Evolutionary conservation across 2,113 vertebrate species (phyloP).

Genomic region (Mesocricetus auratus): DNA sequence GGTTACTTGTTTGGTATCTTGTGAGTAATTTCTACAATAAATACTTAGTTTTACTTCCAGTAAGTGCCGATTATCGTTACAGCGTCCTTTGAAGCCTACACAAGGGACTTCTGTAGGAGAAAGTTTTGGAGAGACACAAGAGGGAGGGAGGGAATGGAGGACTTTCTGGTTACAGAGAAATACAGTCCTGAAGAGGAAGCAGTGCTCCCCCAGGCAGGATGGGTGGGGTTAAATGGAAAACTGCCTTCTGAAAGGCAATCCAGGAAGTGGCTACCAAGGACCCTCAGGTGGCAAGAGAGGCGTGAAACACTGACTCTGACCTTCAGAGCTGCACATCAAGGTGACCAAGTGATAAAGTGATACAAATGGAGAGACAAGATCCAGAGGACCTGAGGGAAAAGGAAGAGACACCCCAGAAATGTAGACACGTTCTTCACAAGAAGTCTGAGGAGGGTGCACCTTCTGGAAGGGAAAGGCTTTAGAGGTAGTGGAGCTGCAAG

Average conservation of each 20-base stretch:
- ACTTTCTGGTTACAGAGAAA: not conserved
- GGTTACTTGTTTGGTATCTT: no score
- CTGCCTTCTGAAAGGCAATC: not conserved
- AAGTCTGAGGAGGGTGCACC: not conserved
- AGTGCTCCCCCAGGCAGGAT: not conserved
- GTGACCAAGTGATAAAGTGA: not conserved
- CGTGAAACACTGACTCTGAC: not conserved
- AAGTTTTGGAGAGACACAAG: not conserved
- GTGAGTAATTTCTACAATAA: no score
- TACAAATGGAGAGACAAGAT: not conserved
- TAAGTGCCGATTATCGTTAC: no score
- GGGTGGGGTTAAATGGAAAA: not conserved
- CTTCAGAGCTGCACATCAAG: not conserved
- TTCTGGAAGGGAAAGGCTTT: not conserved
- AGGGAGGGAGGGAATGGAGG: not conserved
- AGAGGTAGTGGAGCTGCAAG: not conserved
- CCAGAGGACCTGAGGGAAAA: not conserved
- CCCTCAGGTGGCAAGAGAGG: not conserved
- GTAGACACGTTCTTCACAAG: not conserved
- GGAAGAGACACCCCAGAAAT: not conserved
- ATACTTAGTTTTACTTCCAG: no score
- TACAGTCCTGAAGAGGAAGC: not conserved
- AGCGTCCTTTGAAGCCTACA: no score
- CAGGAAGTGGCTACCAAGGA: not conserved
- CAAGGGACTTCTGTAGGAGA: not conserved